Evolutionary conservation across 1,140 invertebrate genomes (phyloP), one percentile per base, ranked within the genome.

Genomic region (Drosophila dunni): DNA sequence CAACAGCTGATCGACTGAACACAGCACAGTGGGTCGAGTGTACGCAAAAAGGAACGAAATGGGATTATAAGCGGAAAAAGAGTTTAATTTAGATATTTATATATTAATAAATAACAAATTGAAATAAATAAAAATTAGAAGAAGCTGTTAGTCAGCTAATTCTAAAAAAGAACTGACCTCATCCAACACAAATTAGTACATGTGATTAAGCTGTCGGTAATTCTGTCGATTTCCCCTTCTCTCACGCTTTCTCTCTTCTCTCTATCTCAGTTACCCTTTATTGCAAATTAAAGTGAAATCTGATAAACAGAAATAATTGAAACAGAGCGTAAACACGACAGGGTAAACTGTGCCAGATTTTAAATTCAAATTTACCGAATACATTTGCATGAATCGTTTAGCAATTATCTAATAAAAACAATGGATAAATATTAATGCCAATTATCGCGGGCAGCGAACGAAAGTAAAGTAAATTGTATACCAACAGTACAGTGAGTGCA

Each of bases 381-480:
- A 38, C 70, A 76, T 60, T 75, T 33, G 34, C n/a, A 72, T 68
- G 60, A 64, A 67, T 66, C 20, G 38, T 54, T 57, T 33, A 34
- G 29, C 36, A 58, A 70, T 70, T 70, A 75, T 75, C 60, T 71
- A 75, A 75, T 64, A 57, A 57, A 64, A 57, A 64, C 60, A 70
- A 70, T 64, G 60, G 38, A 36, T 57, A 70, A 46, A 64, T 64
- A 63, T 78, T 64, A 72, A 79, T 66, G 51, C 46, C 50, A 75
- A 86, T 81, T 72, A 85, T 86, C 64, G 56, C 38, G 76, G 70
- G 46, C 50, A 73, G 42, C 44, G 53, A 33, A 64, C 68, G 53
- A 50, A 75, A 61, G 53, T 64, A 53, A 57, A 66, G 66, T 17
- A 53, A 57, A 66, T 69, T 13, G 73, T 6, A 6, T 29, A 29